phyloP scores from a whole-genome alignment of 1,140 invertebrate genomes.

The Heliconius hewitsoni region DNA sequence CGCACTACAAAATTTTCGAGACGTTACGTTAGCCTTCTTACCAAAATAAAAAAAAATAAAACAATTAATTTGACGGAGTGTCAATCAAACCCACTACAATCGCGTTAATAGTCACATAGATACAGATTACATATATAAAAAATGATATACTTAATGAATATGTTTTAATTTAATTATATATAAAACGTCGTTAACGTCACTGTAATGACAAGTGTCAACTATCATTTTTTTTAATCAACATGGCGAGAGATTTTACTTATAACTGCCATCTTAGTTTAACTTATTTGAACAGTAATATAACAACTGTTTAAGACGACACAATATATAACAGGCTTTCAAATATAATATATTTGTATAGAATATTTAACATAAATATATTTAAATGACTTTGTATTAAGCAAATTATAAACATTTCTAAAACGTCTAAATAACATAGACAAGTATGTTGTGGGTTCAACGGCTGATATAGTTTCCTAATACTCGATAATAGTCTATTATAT shows the following conservation, averaged over 20 bases:
- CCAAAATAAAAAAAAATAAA: too few relatives aligned
- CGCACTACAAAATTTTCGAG: too few relatives aligned
- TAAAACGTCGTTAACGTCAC: not conserved
- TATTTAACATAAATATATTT: not conserved
- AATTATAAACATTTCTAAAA: conserved; percentile 8
- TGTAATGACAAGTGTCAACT: not conserved
- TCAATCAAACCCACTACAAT: too few relatives aligned
- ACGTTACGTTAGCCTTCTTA: too few relatives aligned
- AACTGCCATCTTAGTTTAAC: not conserved
- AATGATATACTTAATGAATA: not conserved
- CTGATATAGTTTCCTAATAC: not conserved
- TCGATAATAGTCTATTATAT: not conserved
- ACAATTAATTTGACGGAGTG: too few relatives aligned
- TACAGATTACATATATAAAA: too few relatives aligned
- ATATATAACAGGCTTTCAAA: not conserved
- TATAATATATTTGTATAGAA: conserved; percentile 11
- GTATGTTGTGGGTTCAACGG: not conserved
- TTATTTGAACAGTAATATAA: conserved; percentile 15
- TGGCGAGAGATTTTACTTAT: not conserved
- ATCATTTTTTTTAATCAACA: not conserved
- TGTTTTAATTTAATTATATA: not conserved
- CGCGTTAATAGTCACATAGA: too few relatives aligned
- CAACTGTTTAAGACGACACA: not conserved
- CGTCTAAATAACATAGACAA: not conserved
- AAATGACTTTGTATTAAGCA: not conserved